Base-by-base conservation (phyloP, 92 coral and sea anemone genomes). In the Epizoanthus ramosus region DNA sequence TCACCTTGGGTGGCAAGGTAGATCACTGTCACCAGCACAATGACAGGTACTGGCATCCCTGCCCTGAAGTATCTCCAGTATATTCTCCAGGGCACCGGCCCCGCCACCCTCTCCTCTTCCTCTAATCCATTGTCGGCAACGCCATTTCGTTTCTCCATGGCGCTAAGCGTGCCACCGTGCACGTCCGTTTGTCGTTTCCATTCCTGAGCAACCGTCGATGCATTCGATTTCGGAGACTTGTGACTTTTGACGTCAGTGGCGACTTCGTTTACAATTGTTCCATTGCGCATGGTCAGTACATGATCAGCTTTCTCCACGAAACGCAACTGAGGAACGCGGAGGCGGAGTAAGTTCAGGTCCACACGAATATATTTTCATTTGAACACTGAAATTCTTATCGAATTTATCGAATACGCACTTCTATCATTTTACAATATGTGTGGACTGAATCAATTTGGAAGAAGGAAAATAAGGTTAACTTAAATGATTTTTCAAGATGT, bases 271-370 rank as follows among this genome's bases (percentile, higher is more conserved):
- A 93, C 90, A 15, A 93, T 93, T 15, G 97, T 91, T 53, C 97
- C 97, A 23, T 88, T 87, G 80, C 97, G 92, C 94, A 93, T 93
- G 81, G 97, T 93, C 89, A 93, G 84, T 63, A 93, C 92, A 76
- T 91, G 94, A 65, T 93, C 97, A 8, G 93, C 97, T 73, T 86
- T 79, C 75, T 93, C 97, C 43, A 93, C 97, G 81, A 88, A 93
- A 74, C 90, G 94, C 73, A 93, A 63, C 86, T 93, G 66, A 60
- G n/a, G 8, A 50, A 13, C 1, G 15, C 3, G 15, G 54, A 50
- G 54, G 54, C 10, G 54, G 54, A 50, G 54, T 50, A 50, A 50
- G 2, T 50, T 1, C 14, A 47, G 54, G 15, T 1, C 54, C 54
- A 47, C 54, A 10, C 14, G 0, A 1, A 47, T 47, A 47, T 10